These are phyloP conservation scores for Onychorhynchus coronatus DNA, from an alignment of 2,113 vertebrate species.

Conservation along the genomic window DNA sequence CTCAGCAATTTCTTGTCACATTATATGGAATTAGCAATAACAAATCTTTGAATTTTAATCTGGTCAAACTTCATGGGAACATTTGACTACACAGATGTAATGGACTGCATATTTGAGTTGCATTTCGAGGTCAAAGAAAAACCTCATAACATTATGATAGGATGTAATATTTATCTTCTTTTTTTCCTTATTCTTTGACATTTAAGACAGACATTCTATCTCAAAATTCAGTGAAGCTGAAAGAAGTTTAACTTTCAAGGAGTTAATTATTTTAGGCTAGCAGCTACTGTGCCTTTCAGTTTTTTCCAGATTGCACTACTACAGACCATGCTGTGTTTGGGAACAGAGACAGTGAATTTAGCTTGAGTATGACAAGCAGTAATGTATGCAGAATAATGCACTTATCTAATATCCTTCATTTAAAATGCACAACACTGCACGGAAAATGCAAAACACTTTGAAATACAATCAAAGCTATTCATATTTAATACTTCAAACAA, in stretches of 20 bases:
- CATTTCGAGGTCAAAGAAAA: background rate
- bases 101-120: background rate
- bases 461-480: slow-evolving; percentile 37
- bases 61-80: background rate
- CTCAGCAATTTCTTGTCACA: background rate
- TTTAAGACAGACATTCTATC: background rate
- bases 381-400: background rate
- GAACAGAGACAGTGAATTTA: background rate
- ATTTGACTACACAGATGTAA: background rate
- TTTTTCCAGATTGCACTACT: background rate
- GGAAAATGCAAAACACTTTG: background rate
- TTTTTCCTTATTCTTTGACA: background rate
- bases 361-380: background rate
- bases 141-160: background rate
- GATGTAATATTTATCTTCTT: background rate
- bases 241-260: background rate
- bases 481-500: slow-evolving; percentile 38
- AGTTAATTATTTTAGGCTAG: background rate
- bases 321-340: background rate
- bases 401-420: slow-evolving; percentile 2
- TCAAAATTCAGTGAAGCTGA: background rate
- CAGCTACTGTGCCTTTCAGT: background rate
- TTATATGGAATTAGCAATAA: background rate
- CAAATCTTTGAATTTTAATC: background rate
- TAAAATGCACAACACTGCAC: background rate